phyloP scores from a whole-genome alignment of 1,140 invertebrate genomes.

The Tetraneura akinire region DNA sequence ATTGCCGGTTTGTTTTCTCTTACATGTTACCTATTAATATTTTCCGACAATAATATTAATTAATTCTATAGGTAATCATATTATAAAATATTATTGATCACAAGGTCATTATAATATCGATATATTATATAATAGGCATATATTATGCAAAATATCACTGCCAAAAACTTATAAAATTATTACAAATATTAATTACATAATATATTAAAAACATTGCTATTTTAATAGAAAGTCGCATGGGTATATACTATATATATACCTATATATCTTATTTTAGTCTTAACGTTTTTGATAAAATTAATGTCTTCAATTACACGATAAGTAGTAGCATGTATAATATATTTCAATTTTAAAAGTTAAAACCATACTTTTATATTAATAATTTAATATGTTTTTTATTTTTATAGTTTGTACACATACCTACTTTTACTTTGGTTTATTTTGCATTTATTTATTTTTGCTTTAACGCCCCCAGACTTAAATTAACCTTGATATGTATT shows the following conservation, averaged over 20 bases:
- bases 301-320: slow-evolving; percentile 6
- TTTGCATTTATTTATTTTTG: slow-evolving; percentile 14
- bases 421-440: slow-evolving; percentile 34
- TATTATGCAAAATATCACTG: slow-evolving; percentile 22
- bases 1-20: not conserved
- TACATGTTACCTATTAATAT: not conserved
- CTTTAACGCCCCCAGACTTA: slow-evolving; percentile 24
- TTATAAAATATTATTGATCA: no score
- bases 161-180: slow-evolving; percentile 22
- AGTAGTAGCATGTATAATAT: not conserved
- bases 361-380: slow-evolving; percentile 12
- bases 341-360: not conserved
- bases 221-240: slow-evolving; percentile 32
- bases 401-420: not conserved
- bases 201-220: not conserved
- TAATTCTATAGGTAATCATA: not conserved
- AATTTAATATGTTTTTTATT: not conserved
- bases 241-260: not conserved
- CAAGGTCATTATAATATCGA: slow-evolving; percentile 20
- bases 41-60: not conserved
- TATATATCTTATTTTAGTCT: not conserved
- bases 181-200: slow-evolving; percentile 12
- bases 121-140: slow-evolving; percentile 12
- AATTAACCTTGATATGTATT: slow-evolving; percentile 24
- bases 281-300: not conserved